Percentiles rank a stretch among this genome's conserved stretches.
phyloP scores from a whole-genome alignment of 1,140 invertebrate genomes.

The Ptiloglossa arizonensis region DNA sequence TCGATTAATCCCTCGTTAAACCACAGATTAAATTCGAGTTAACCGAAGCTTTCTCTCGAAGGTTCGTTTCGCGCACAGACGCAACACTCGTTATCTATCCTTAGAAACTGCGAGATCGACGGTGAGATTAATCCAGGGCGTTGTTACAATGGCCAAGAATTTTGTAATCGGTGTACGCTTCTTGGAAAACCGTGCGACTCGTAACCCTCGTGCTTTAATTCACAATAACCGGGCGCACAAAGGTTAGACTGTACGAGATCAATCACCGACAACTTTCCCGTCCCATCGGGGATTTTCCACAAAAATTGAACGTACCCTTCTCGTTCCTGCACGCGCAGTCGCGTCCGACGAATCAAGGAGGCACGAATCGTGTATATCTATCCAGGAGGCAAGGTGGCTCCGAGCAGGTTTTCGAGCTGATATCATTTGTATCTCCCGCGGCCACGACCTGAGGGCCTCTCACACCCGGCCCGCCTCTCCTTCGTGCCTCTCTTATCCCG shows the following conservation, averaged over 20 bases:
- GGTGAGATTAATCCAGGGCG: constrained; percentile 2
- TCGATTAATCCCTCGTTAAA: no score
- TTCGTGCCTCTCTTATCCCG: constrained; percentile 50
- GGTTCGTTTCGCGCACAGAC: not conserved
- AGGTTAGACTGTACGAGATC: constrained; percentile 19
- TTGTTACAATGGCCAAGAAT: constrained; percentile 3
- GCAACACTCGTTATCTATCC: no score
- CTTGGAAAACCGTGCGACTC: not conserved
- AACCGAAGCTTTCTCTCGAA: no score
- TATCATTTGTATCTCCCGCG: constrained; percentile 67
- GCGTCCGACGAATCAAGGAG: constrained; percentile 11
- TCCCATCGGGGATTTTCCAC: not conserved
- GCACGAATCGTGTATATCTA: constrained; percentile 35
- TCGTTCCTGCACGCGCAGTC: not conserved
- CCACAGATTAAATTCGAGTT: no score
- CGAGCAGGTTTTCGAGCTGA: constrained; percentile 66
- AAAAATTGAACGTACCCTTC: not conserved
- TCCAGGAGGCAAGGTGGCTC: constrained; percentile 53
- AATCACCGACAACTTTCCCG: constrained; percentile 23
- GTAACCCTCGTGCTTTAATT: not conserved
- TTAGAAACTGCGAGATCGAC: not conserved
- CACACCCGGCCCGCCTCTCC: constrained; percentile 35
- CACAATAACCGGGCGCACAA: not conserved
- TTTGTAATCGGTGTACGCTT: not conserved
- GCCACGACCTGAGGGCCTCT: constrained; percentile 59